A percentile compares a stretch with the other conserved stretches of the same genome.
These are phyloP conservation scores for Lichenostomus cassidix DNA, from an alignment of 2,113 vertebrate genomes.

Conservation along the genomic window DNA sequence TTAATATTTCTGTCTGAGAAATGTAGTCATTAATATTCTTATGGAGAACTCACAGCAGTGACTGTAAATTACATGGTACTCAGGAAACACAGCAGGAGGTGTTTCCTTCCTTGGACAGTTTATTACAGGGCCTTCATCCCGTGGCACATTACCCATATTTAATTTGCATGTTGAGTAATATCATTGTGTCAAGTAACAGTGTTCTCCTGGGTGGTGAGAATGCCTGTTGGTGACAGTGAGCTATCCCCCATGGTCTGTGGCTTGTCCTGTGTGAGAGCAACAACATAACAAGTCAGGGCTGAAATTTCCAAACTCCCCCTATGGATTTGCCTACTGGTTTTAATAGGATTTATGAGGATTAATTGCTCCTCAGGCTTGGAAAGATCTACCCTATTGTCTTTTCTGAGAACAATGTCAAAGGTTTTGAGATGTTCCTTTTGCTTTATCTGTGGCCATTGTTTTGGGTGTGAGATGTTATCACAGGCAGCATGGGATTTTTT, in stretches of 20 bases:
- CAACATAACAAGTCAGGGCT: not conserved
- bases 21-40: not conserved
- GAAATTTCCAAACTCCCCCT: not conserved
- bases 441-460: not conserved
- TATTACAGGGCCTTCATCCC: not conserved
- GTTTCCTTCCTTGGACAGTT: not conserved
- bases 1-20: not conserved
- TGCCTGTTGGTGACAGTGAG: not conserved
- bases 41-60: not conserved
- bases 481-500: not conserved
- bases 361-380: not conserved
- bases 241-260: not conserved
- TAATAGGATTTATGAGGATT: not conserved
- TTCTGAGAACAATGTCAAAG: not conserved
- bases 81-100: not conserved
- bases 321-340: not conserved
- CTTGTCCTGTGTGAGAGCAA: not conserved
- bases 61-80: not conserved
- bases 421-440: not conserved
- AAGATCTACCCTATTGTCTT: not conserved
- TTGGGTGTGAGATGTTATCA: not conserved
- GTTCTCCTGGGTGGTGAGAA: not conserved
- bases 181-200: not conserved
- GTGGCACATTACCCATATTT: not conserved
- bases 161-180: not conserved